Conservation (phyloP, 2,888 invertebrate species). For the Drosophila putrida region DNA sequence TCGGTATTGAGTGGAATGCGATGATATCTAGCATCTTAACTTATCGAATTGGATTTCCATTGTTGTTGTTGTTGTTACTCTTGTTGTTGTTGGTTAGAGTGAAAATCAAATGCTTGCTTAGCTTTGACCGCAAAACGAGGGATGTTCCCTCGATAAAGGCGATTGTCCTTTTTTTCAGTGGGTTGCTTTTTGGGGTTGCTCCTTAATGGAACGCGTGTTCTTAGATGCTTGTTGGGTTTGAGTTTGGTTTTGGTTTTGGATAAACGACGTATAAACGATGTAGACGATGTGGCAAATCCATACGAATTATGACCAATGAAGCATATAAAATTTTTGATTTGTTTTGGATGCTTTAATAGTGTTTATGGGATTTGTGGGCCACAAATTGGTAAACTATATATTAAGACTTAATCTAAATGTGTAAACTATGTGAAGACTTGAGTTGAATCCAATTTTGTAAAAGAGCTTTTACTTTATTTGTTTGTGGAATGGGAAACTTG, state of each 20-base stretch:
- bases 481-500: conserved; percentile 15
- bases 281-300: conserved; percentile 70
- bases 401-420: conserved; percentile 11
- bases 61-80: conserved; percentile 29
- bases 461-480: conserved; percentile 3
- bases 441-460: conserved; percentile 19
- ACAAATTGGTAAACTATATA: conserved; percentile 9
- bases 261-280: conserved; percentile 70
- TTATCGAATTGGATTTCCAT: conserved; percentile 48
- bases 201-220: not conserved
- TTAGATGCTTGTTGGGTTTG: conserved; percentile 1
- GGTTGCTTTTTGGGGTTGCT: conserved; percentile 51
- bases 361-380: conserved; percentile 44
- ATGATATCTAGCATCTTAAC: conserved; percentile 54
- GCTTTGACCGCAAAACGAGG: conserved; percentile 43
- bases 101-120: conserved; percentile 26
- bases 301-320: conserved; percentile 48
- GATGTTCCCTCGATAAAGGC: conserved; percentile 50
- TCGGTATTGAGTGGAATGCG: conserved; percentile 15
- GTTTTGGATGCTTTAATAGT: conserved; percentile 23
- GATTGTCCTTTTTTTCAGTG: not conserved
- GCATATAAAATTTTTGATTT: conserved; percentile 55
- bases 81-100: conserved; percentile 9
- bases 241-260: conserved; percentile 11
- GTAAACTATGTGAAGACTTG: conserved; percentile 8